A percentile compares a stretch with the other conserved stretches of the same genome.
Evolutionary conservation across 2,113 vertebrate genomes (phyloP).

Genomic region (Calidris pugnax): DNA sequence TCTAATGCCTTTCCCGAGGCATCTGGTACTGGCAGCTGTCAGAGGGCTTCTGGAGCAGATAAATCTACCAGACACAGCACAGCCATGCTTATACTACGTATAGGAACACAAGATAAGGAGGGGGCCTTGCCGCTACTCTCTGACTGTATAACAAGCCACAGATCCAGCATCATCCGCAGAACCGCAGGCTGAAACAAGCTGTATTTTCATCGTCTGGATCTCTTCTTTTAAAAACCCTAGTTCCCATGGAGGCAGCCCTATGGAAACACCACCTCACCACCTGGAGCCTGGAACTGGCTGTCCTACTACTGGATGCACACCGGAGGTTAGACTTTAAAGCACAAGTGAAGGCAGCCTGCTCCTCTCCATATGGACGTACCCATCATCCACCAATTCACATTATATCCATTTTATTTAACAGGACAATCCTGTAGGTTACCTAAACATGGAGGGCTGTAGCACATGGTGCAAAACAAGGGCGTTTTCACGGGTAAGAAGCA

Average conservation of each 20-base stretch:
- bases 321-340: background rate
- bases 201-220: background rate
- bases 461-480: background rate
- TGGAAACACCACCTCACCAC: background rate
- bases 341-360: background rate
- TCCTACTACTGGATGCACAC: background rate
- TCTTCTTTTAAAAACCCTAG: background rate
- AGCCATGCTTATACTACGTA: rapidly evolving
- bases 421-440: background rate
- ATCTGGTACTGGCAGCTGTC: background rate
- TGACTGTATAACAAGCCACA: background rate
- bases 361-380: background rate
- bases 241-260: background rate
- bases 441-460: background rate
- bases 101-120: background rate
- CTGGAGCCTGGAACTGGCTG: background rate
- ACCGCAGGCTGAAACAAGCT: background rate
- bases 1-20: background rate
- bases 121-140: background rate
- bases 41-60: background rate
- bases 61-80: background rate
- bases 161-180: background rate
- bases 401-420: background rate
- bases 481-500: background rate
- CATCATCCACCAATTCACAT: background rate